Evolutionary conservation across 2,113 vertebrate genomes (phyloP), one percentile per base, ranked within the genome.

Genomic region (Bufo gargarizans): DNA sequence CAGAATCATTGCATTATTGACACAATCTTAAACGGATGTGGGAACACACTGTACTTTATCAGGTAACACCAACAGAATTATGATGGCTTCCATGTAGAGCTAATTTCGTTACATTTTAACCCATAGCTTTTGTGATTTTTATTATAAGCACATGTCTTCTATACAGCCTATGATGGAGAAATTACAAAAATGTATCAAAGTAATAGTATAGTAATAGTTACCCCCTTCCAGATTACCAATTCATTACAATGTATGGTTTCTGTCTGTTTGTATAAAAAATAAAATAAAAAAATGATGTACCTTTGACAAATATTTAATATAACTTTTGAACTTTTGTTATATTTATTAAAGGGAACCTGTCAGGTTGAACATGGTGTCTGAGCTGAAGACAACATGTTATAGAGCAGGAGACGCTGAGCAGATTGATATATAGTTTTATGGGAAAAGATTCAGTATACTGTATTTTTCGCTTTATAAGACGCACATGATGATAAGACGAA

Each of bases 1-100:
- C 55, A 20, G 78, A 82, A 71, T 76, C 79, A 58, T 76, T 83
- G 47, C 61, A 59, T 77, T 88, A 88, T 56, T 82, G 81, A 88
- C 87, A 67, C 59, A 74, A 65, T 72, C 67, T 76, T 88, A 76
- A 82, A 82, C n/a, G 86, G 55, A 81, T 82, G 55, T 56, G 22
- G 45, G 63, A 79, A 80, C 82, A 81, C 43, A 71, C 9, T 80
- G 19, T 55, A 82, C 33, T 82, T 72, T 82, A 61, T 88, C 86
- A 82, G 72, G 20, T 82, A 55, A 67, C 20, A 49, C 13, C 49
- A 58, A 16, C 43, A 20, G 50, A 80, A 45, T 33, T 12, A 80
- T 79, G 13, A n/a, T 86, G 12, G 56, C 13, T 55, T 6, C 2
- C 4, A 72, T 72, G 69, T 45, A 45, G 33, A 47, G 5, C 43